Percentiles rank a stretch among this genome's conserved stretches.
Evolutionary conservation across 1,140 invertebrate species (phyloP).

Genomic region (Musca vetustissima): DNA sequence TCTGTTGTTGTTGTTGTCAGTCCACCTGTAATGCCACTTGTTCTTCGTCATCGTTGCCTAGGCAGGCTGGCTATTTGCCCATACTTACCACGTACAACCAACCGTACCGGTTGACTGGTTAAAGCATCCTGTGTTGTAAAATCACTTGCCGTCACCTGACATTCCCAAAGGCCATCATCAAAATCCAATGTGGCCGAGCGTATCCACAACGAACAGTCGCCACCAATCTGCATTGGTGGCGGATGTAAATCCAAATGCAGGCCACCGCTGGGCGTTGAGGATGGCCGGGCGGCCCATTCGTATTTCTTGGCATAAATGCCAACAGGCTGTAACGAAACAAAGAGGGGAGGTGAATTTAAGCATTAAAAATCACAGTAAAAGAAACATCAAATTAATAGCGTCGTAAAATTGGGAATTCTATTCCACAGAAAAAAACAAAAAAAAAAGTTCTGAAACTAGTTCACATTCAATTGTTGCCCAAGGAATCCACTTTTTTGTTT

Average conservation of each 20-base stretch:
- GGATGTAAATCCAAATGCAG: slow-evolving; percentile 57
- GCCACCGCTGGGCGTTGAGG: slow-evolving; percentile 35
- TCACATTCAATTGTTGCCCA: too few species aligned
- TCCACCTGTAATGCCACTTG: too few species aligned
- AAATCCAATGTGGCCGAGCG: slow-evolving; percentile 79
- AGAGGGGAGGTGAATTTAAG: not conserved
- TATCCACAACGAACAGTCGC: slow-evolving; percentile 85
- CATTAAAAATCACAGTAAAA: too few species aligned
- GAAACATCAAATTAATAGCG: slow-evolving; percentile 3
- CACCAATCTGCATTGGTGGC: slow-evolving; percentile 65
- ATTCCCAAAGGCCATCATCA: slow-evolving; percentile 90
- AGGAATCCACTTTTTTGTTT: too few species aligned
- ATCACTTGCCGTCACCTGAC: slow-evolving; percentile 84
- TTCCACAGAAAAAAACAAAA: not conserved
- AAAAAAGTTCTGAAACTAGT: too few species aligned
- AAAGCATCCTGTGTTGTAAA: slow-evolving; percentile 78
- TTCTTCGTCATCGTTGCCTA: too few species aligned
- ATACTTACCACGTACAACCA: slow-evolving; percentile 79
- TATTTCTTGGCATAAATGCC: slow-evolving; percentile 86
- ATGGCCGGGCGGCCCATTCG: slow-evolving; percentile 73
- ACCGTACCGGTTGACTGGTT: slow-evolving; percentile 76
- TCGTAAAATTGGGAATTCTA: not conserved
- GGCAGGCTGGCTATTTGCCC: not conserved
- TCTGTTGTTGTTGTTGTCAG: too few species aligned
- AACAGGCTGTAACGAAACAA: slow-evolving; percentile 65